phyloP scores from a whole-genome alignment of 2,888 invertebrate genomes.

The Sicus ferrugineus region DNA sequence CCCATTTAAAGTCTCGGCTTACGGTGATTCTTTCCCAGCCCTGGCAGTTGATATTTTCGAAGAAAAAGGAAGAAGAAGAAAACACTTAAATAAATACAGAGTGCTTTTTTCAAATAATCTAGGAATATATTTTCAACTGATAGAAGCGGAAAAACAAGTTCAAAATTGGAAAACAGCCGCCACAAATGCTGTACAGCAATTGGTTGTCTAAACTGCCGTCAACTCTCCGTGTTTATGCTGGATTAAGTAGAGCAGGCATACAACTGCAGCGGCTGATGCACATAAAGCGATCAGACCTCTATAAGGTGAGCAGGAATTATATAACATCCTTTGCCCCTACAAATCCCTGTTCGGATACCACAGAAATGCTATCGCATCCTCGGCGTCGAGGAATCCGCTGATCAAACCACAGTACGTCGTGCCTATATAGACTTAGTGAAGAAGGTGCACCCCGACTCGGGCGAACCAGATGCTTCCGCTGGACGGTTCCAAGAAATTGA shows the following conservation, averaged over 20 bases:
- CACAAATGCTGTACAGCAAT: conserved; percentile 32
- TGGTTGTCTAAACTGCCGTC: conserved; percentile 25
- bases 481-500: conserved; percentile 80
- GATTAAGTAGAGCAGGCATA: no score
- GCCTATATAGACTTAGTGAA: conserved; percentile 82
- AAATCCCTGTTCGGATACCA: conserved; percentile 21
- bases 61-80: no score
- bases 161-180: neutral
- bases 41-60: no score
- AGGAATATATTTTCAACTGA: no score
- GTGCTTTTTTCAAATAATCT: no score
- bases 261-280: conserved; percentile 40
- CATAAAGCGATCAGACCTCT: conserved; percentile 47
- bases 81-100: no score
- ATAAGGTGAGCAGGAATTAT: conserved; percentile 41
- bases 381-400: conserved; percentile 73
- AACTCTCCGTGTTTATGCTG: neutral
- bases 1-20: no score
- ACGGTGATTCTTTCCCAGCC: no score
- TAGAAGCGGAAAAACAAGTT: neutral
- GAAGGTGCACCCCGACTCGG: conserved; percentile 85
- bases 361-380: conserved; percentile 77
- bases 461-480: conserved; percentile 73
- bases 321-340: neutral
- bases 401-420: conserved; percentile 75